phyloP scores from a whole-genome alignment of 30 jellyfish, hydroid and myxozoan genomes.

The Chrysaora quinquecirrha region DNA sequence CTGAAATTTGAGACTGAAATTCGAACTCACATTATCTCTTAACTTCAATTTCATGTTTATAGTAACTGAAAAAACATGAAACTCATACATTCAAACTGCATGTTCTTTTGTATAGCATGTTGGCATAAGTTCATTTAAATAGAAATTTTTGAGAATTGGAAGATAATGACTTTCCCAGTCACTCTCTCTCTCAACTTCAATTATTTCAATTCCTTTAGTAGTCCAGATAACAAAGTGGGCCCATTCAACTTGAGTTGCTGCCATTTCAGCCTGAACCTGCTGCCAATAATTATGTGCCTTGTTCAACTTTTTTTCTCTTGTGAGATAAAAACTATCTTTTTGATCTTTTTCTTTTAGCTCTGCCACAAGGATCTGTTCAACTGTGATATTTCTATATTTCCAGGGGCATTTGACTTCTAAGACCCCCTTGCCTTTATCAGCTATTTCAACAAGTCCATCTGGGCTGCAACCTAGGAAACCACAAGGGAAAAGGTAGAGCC shows the following conservation, averaged over 20 bases:
- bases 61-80: no score
- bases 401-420: constrained; percentile 51
- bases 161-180: constrained; percentile 10
- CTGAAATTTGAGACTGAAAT: background rate
- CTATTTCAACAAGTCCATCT: constrained; percentile 44
- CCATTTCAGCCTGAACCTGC: constrained; percentile 50
- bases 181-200: constrained; percentile 32
- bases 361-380: background rate
- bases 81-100: background rate
- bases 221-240: constrained; percentile 55
- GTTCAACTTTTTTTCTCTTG: background rate
- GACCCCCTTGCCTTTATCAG: constrained; percentile 23
- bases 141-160: constrained; percentile 13
- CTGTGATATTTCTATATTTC: constrained; percentile 7
- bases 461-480: constrained; percentile 49
- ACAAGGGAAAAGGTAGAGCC: constrained; percentile 46
- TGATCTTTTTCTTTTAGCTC: constrained; percentile 3
- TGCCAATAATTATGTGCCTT: constrained; percentile 13
- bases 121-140: constrained; percentile 21
- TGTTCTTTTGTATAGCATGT: background rate
- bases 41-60: no score
- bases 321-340: background rate
- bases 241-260: constrained; percentile 24
- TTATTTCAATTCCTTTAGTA: constrained; percentile 2
- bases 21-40: background rate